Conservation (phyloP, 2,888 invertebrate species). For the Laothoe populi region DNA sequence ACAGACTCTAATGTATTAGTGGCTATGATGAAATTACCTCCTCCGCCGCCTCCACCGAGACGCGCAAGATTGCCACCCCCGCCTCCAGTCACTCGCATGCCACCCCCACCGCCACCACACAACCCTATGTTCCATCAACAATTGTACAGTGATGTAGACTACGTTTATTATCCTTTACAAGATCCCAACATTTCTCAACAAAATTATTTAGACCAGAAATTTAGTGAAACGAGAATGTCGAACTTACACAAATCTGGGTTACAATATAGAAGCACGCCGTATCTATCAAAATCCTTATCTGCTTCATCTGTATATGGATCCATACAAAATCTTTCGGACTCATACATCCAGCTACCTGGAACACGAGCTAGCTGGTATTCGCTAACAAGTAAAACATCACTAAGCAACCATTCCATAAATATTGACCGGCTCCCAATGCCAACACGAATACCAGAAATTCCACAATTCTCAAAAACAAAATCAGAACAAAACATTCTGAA, state of each 20-base stretch:
- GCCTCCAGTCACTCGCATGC: conserved; percentile 86
- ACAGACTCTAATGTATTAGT: conserved; percentile 82
- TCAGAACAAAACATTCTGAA: conserved; percentile 93
- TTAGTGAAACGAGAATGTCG: conserved; percentile 88
- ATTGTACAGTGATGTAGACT: conserved; percentile 95
- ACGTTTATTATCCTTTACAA: conserved; percentile 95
- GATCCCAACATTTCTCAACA: conserved; percentile 95
- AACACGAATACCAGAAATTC: conserved; percentile 76
- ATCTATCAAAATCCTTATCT: conserved; percentile 88
- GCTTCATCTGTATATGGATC: conserved; percentile 90
- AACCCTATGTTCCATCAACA: conserved; percentile 95
- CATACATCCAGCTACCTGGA: conserved; percentile 88
- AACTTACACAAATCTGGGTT: conserved; percentile 89
- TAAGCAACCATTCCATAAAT: conserved; percentile 86
- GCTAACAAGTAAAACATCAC: conserved; percentile 82
- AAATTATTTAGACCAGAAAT: conserved; percentile 95
- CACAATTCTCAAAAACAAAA: conserved; percentile 88
- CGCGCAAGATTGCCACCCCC: conserved; percentile 88
- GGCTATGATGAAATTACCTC: conserved; percentile 86
- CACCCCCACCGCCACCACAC: conserved; percentile 90
- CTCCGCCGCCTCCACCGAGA: conserved; percentile 83
- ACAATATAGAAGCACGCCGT: conserved; percentile 93
- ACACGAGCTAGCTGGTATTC: conserved; percentile 87
- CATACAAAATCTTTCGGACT: conserved; percentile 91
- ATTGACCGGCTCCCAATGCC: conserved; percentile 88